A percentile compares a stretch with the other conserved stretches of the same genome.
Evolutionary conservation across 2,113 vertebrate genomes (phyloP).

Genomic region (Copsychus sechellarum): DNA sequence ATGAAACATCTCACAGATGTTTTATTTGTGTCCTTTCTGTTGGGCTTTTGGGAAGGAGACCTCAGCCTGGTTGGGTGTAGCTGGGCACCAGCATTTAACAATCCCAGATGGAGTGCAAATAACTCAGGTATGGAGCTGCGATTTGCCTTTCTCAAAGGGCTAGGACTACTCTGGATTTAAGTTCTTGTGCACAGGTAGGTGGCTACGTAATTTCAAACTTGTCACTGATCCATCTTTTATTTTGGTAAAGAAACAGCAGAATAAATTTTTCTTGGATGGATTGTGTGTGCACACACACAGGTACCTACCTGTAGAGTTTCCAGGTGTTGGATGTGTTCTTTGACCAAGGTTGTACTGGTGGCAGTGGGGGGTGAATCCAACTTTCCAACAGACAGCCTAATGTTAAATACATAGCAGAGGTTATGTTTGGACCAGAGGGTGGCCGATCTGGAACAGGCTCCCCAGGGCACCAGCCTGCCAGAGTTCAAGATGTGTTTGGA

Average conservation of each 20-base stretch:
- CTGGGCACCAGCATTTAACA: neutral
- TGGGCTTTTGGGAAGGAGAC: neutral
- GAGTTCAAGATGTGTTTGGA: rapidly evolving
- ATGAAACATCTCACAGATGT: neutral
- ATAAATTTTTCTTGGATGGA: neutral
- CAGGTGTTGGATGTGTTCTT: neutral
- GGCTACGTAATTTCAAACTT: neutral
- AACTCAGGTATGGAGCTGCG: rapidly evolving
- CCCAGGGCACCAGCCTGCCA: neutral
- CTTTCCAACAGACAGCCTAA: neutral
- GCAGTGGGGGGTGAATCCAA: neutral
- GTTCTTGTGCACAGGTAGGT: neutral
- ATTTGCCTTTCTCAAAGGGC: neutral
- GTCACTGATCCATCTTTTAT: neutral
- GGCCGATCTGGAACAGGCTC: rapidly evolving
- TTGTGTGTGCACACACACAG: rapidly evolving
- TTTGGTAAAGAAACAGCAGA: neutral
- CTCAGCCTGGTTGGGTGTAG: neutral
- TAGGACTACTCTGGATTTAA: neutral
- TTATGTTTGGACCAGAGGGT: neutral
- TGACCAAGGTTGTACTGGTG: neutral
- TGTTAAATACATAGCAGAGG: neutral
- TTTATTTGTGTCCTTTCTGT: neutral
- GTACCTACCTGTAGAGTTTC: neutral
- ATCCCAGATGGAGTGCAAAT: neutral